Conservation (phyloP, 2,797 vertebrate genomes). For the Gobionotothen gibberifrons region DNA sequence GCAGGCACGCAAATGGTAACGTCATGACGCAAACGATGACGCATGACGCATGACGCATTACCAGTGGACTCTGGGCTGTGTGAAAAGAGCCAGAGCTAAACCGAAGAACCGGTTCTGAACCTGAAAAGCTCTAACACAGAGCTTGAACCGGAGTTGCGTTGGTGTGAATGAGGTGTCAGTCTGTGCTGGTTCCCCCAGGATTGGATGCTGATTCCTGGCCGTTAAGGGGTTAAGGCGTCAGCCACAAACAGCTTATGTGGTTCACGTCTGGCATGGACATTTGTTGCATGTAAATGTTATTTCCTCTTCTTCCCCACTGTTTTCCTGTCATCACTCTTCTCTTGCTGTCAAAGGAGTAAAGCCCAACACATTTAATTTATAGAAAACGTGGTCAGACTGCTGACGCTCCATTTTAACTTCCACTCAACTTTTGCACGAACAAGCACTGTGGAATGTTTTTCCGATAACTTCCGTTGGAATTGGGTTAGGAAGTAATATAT, state of each 20-base stretch:
- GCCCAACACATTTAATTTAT: background rate
- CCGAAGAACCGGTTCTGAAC: too few species aligned
- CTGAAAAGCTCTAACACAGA: too few species aligned
- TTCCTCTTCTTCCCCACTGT: background rate
- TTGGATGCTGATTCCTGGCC: background rate
- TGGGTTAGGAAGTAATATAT: background rate
- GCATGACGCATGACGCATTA: too few species aligned
- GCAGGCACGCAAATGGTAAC: too few species aligned
- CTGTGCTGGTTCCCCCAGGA: background rate
- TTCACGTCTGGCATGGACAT: background rate
- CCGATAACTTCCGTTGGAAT: background rate
- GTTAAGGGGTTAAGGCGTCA: background rate
- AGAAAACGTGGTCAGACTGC: background rate
- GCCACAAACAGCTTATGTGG: background rate
- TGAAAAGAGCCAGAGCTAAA: too few species aligned
- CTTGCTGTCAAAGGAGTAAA: background rate
- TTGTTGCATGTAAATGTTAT: conserved; percentile 3
- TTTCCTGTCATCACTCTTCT: background rate
- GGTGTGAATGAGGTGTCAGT: too few species aligned
- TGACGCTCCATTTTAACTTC: background rate
- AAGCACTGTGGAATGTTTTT: background rate
- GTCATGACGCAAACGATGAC: too few species aligned
- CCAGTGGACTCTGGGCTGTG: too few species aligned
- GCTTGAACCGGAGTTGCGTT: too few species aligned
- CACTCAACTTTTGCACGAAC: background rate